These are phyloP conservation scores for Patella vulgata DNA, from an alignment of 1,140 invertebrate species.

Conservation along the genomic window DNA sequence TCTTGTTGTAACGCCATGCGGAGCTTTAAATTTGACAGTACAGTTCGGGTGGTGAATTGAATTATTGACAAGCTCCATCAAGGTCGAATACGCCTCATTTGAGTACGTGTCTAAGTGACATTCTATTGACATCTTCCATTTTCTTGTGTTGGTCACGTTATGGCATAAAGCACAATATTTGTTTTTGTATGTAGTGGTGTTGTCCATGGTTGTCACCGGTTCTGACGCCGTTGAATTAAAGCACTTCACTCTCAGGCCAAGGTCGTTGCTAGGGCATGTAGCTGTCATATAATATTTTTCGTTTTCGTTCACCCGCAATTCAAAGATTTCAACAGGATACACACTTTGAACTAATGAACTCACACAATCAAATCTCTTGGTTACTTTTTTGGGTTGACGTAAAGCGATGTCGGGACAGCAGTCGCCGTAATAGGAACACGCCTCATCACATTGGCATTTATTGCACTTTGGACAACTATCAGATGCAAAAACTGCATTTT, in stretches of 20 bases:
- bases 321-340: not conserved
- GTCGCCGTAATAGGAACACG: conserved; percentile 1
- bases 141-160: not conserved
- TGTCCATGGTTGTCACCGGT: not conserved
- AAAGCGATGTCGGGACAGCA: conserved; percentile 12
- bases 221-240: too few species aligned
- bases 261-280: too few species aligned
- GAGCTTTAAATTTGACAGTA: conserved; percentile 9
- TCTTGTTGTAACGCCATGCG: conserved; percentile 2
- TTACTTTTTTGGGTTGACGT: not conserved
- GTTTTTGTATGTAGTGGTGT: not conserved
- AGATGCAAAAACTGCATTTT: too few species aligned
- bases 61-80: not conserved
- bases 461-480: not conserved
- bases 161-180: not conserved
- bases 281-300: not conserved
- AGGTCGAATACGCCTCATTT: not conserved
- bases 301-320: not conserved
- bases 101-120: not conserved
- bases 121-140: not conserved
- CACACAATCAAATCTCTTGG: not conserved
- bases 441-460: conserved; percentile 1
- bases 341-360: not conserved
- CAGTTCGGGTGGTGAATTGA: not conserved
- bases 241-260: too few species aligned